Evolutionary conservation across 1,140 invertebrate genomes (phyloP).

Genomic region (Drosophila jambulina): DNA sequence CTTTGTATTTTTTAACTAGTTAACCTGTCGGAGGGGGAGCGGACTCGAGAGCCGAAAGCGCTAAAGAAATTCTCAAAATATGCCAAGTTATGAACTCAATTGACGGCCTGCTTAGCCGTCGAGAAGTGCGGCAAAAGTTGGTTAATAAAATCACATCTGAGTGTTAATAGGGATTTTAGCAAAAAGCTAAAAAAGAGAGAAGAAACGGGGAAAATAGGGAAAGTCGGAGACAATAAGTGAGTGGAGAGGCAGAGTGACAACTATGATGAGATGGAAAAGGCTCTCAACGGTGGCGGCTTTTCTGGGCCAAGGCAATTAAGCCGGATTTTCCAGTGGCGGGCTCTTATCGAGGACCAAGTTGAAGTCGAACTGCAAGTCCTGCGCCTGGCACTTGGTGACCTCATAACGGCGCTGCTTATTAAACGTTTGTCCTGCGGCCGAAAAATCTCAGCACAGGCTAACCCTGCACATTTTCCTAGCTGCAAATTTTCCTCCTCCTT

Average conservation of each 20-base stretch:
- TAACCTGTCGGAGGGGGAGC: constrained; percentile 29
- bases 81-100: constrained; percentile 52
- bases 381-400: constrained; percentile 27
- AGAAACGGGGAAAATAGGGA: background rate
- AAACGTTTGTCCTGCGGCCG: constrained; percentile 69
- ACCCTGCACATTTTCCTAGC: constrained; percentile 24
- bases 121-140: constrained; percentile 48
- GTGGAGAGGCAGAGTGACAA: constrained; percentile 28
- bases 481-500: constrained; percentile 18
- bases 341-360: constrained; percentile 17
- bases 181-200: background rate
- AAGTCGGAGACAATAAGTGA: constrained; percentile 8
- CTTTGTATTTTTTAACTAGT: constrained; percentile 71
- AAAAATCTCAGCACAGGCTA: constrained; percentile 67
- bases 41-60: constrained; percentile 28
- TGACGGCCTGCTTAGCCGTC: constrained; percentile 23
- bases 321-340: constrained; percentile 4
- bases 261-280: constrained; percentile 20
- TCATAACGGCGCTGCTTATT: constrained; percentile 56
- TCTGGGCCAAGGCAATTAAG: constrained; percentile 31
- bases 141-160: constrained; percentile 56
- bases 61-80: constrained; percentile 43
- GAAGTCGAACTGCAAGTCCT: constrained; percentile 21
- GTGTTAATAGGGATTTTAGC: constrained; percentile 41
- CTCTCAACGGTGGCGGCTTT: constrained; percentile 11